Evolutionary conservation across 2,113 vertebrate species (phyloP).

Genomic region (Xiphorhynchus elegans): DNA sequence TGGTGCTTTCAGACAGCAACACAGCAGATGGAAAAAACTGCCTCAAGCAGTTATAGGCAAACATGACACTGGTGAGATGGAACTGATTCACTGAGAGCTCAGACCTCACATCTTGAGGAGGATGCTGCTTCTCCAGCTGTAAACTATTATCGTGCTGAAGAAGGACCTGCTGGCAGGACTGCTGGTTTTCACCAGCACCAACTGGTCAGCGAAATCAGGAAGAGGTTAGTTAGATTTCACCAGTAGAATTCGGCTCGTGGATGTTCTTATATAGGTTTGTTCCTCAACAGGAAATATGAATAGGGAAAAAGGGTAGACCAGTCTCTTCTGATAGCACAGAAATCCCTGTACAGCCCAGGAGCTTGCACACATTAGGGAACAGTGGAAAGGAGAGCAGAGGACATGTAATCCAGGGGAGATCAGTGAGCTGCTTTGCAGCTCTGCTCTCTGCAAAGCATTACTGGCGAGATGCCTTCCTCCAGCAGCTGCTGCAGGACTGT

Average conservation of each 20-base stretch:
- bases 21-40: not conserved
- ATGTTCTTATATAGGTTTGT: not conserved
- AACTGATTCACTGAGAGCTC: not conserved
- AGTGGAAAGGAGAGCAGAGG: not conserved
- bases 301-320: not conserved
- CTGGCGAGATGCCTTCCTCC: not conserved
- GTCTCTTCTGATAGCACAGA: not conserved
- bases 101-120: not conserved
- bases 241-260: too few relatives aligned
- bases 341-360: not conserved
- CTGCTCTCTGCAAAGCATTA: not conserved
- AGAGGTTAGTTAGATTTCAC: not conserved
- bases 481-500: not conserved
- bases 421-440: not conserved
- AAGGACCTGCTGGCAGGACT: not conserved
- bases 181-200: not conserved
- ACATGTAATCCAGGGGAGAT: not conserved
- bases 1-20: not conserved
- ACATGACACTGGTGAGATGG: not conserved
- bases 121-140: not conserved
- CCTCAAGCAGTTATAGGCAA: not conserved
- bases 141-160: not conserved
- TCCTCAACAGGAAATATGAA: not conserved
- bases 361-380: rapidly evolving
- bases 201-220: not conserved